Conservation (phyloP, 2,888 invertebrate species). For the Meteorus cinctellus region DNA sequence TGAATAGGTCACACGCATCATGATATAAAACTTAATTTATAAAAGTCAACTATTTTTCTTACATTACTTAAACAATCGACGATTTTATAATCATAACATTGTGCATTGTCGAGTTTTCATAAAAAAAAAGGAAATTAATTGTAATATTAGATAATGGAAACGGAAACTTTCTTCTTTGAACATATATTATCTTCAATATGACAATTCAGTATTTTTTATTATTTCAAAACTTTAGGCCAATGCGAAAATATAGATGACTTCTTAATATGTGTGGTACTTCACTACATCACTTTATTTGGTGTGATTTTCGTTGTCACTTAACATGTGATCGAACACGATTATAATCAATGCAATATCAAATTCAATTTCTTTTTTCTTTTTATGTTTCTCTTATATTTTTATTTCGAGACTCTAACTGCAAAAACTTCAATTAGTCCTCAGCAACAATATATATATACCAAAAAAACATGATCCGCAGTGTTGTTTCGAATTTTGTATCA, state of each 20-base stretch:
- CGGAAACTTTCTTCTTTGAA: slow-evolving; percentile 34
- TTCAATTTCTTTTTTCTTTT: slow-evolving; percentile 33
- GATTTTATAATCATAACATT: slow-evolving; percentile 38
- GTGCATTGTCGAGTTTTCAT: slow-evolving; percentile 43
- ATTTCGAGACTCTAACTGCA: slow-evolving; percentile 55
- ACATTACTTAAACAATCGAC: slow-evolving; percentile 2
- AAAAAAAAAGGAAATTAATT: slow-evolving; percentile 6
- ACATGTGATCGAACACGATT: slow-evolving; percentile 46
- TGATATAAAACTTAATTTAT: slow-evolving; percentile 63
- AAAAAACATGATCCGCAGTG: background rate
- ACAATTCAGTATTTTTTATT: slow-evolving; percentile 1
- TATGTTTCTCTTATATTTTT: slow-evolving; percentile 21
- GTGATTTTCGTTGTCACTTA: slow-evolving; percentile 61
- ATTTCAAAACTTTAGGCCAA: slow-evolving; percentile 53
- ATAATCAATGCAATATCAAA: slow-evolving; percentile 33
- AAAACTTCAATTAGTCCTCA: slow-evolving; percentile 39
- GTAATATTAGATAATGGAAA: background rate
- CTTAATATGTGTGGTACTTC: background rate
- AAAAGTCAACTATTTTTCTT: slow-evolving; percentile 14
- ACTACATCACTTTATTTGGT: slow-evolving; percentile 51
- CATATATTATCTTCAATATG: background rate
- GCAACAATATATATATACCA: slow-evolving; percentile 20
- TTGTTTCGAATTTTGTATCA: slow-evolving; percentile 34
- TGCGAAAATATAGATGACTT: slow-evolving; percentile 51
- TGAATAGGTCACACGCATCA: slow-evolving; percentile 49